A percentile compares a stretch with the other conserved stretches of the same genome.
phyloP scores from a whole-genome alignment of 2,888 invertebrate genomes.

The Hyposoter dolosus region DNA sequence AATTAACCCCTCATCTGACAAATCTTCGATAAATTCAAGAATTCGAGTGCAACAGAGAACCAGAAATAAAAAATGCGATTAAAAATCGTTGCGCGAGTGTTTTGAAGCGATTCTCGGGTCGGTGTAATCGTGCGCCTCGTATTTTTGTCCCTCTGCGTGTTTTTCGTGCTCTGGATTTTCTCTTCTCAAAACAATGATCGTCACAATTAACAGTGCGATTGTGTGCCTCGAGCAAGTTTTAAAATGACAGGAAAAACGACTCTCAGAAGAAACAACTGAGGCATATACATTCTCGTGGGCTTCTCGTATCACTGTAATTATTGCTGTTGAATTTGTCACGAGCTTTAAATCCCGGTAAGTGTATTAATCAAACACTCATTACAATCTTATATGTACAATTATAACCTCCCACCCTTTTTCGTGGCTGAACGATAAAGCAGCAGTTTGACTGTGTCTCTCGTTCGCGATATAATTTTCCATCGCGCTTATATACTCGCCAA shows the following conservation, averaged over 20 bases:
- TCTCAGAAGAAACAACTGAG: conserved; percentile 5
- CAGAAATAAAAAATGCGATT: conserved; percentile 18
- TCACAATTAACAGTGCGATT: conserved; percentile 26
- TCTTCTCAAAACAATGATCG: conserved; percentile 32
- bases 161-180: neutral
- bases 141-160: neutral
- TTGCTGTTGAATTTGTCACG: conserved; percentile 3
- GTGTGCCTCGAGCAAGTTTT: conserved; percentile 19
- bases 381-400: conserved; percentile 6
- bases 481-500: neutral
- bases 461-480: conserved; percentile 17
- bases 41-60: neutral
- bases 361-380: conserved; percentile 23
- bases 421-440: conserved; percentile 23
- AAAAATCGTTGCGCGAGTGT: neutral
- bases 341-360: conserved; percentile 7
- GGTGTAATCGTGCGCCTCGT: neutral
- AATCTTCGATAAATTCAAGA: neutral
- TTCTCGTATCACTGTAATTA: neutral
- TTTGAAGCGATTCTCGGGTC: neutral
- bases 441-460: neutral
- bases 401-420: conserved; percentile 22
- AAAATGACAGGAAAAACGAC: conserved; percentile 33
- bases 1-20: conserved; percentile 38
- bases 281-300: neutral